Evolutionary conservation across 30 jellyfish, hydroid and myxozoan species (phyloP), one percentile per base, ranked within the genome.

Genomic region (Turritopsis rubra): DNA sequence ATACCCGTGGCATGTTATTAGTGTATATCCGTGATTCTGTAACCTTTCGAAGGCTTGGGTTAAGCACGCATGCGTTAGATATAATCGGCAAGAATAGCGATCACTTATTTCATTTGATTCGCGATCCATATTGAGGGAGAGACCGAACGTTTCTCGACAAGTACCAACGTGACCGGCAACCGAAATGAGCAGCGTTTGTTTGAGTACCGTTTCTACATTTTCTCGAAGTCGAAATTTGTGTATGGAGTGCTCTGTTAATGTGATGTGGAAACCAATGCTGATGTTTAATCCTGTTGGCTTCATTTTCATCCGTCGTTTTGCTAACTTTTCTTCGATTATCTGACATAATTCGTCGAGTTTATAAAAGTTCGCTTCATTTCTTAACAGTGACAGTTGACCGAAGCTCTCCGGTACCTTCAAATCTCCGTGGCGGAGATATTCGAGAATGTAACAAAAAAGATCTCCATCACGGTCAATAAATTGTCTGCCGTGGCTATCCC

Each of bases 401-500:
- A n/a, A 68, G 9, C 21, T 27, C 9, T 23, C 28, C 21, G 77
- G 77, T 68, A 68, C 22, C 9, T 1, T n/a, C 77, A 68, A 1
- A n/a, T 68, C 16, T 8, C 77, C 77, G 28, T 23, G 52, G 22
- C 95, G 88, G 73, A 90, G 78, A 75, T 71, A 90, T 71, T 87
- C 89, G 53, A 90, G 86, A 76, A 90, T 77, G 83, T 80, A 76
- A 19, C 71, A 28, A 73, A 90, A 90, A 65, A 84, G 29, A 0
- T 29, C 53, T 18, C 97, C 97, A 65, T 85, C 89, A 81, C 97
- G 78, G 71, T 90, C 97, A 28, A 90, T 90, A 77, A 90, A 90
- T 29, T 66, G 82, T 29, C 88, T 31, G 7, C 97, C 97, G 13
- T 90, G 80, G 16, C 73, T 75, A 82, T 90, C 97, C 1, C 95